Base-by-base conservation (phyloP, 2,113 vertebrate genomes). In the Tupaia tana region DNA sequence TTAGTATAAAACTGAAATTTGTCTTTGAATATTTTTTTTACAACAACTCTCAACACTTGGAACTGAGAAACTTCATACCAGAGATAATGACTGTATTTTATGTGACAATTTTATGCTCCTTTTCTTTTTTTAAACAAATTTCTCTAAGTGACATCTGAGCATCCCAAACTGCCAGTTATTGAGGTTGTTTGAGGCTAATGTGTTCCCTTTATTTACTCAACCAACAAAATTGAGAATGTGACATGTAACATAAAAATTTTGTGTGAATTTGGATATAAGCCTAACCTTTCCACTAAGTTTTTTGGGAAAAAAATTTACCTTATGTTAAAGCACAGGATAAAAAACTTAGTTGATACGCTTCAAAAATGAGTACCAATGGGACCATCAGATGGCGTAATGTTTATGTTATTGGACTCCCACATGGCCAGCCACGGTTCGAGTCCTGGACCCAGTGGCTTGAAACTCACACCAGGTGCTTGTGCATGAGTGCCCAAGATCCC, bases 21-120 rank as follows among this genome's bases (percentile, higher is more conserved):
- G 29, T 86, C 25, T 91, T 86, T 84, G 56, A 79, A 93, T 7
- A 56, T 67, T 81, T 95, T 52, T 66, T 75, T 96, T 94, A 56
- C 0, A 63, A 71, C 24, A 11, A 25, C 5, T 34, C 67, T 91
- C 25, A 77, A 18, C 16, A 18, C 11, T 93, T 86, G 43, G 75
- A 84, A 13, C 13, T 66, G 56, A 81, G 69, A 91, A 10, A 20
- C 27, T 90, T 10, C 29, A 43, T 0, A 19, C 9, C 6, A 59
- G 27, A 0, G 8, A 69, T 59, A 80, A 86, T 63, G 20, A 75
- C 27, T 86, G 22, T 18, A 92, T 78, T 31, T 7, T 3, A 0
- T 64, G 20, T 24, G 54, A 85, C 90, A 71, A 83, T 64, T 58
- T 7, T 67, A 54, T n/a, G 31, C 2, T 4, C 3, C 5, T 58